Conservation (phyloP, 2,797 vertebrate species). For the Erethizon dorsatum region DNA sequence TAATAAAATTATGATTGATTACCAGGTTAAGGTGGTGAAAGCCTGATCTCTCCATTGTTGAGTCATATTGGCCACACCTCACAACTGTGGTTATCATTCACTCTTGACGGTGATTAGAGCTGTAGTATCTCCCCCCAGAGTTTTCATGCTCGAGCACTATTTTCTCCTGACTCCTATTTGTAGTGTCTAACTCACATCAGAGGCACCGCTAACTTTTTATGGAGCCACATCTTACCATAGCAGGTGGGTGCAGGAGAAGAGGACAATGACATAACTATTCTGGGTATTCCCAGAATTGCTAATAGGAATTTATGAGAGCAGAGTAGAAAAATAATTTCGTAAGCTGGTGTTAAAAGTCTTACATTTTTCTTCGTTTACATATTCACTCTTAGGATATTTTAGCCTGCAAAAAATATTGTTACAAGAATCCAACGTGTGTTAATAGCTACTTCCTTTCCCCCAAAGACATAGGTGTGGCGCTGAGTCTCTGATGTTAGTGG, state of each 20-base stretch:
- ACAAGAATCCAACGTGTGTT: background rate
- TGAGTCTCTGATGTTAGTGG: background rate
- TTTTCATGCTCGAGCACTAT: background rate
- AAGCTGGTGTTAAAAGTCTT: background rate
- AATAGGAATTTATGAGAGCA: background rate
- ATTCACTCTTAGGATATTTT: conserved; percentile 29
- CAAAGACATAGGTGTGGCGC: no score
- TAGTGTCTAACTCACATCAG: background rate
- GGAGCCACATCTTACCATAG: background rate
- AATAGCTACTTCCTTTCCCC: background rate
- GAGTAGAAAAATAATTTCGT: background rate
- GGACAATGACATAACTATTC: background rate
- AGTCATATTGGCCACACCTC: background rate
- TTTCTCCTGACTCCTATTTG: background rate
- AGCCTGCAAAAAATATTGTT: background rate
- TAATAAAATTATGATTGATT: background rate
- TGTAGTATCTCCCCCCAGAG: background rate
- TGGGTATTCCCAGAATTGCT: background rate
- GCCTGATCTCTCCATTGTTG: background rate
- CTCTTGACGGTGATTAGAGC: no score
- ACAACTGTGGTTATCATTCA: background rate
- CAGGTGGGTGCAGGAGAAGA: background rate
- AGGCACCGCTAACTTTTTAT: background rate
- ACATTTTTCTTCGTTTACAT: background rate
- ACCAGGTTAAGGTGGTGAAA: background rate